phyloP scores from a whole-genome alignment of 2,113 vertebrate species.

The Proteles cristata region DNA sequence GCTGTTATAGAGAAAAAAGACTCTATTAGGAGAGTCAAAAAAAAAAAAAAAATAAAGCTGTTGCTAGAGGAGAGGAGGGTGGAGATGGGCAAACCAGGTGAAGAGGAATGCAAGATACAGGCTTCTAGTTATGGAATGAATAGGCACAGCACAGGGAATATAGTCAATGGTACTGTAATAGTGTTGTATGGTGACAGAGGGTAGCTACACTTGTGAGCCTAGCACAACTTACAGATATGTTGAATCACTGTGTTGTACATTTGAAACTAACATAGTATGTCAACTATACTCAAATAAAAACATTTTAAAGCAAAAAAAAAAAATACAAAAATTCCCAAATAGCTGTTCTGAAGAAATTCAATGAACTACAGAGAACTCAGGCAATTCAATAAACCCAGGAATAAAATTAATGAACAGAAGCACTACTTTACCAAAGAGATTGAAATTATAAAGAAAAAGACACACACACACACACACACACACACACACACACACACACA shows the following conservation, averaged over 20 bases:
- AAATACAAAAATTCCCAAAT: neutral
- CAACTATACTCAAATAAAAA: neutral
- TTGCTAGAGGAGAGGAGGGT: neutral
- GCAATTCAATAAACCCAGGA: neutral
- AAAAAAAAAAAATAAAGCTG: no score
- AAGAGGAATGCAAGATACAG: neutral
- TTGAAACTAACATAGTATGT: neutral
- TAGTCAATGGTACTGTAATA: neutral
- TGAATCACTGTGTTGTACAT: neutral
- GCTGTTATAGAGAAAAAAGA: neutral
- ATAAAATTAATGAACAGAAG: neutral
- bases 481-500: no score
- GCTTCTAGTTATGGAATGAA: neutral
- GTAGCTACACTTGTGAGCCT: neutral
- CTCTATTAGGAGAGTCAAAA: no score
- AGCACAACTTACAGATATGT: neutral
- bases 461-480: no score
- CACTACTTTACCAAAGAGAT: neutral
- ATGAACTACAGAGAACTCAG: neutral
- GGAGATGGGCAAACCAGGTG: neutral
- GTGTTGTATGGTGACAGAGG: neutral
- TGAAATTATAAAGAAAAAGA: neutral
- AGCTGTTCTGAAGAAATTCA: neutral
- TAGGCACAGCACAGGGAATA: neutral
- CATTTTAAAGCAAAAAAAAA: neutral